Conservation (phyloP, 2,113 vertebrate genomes). For the Odontesthes bonariensis region DNA sequence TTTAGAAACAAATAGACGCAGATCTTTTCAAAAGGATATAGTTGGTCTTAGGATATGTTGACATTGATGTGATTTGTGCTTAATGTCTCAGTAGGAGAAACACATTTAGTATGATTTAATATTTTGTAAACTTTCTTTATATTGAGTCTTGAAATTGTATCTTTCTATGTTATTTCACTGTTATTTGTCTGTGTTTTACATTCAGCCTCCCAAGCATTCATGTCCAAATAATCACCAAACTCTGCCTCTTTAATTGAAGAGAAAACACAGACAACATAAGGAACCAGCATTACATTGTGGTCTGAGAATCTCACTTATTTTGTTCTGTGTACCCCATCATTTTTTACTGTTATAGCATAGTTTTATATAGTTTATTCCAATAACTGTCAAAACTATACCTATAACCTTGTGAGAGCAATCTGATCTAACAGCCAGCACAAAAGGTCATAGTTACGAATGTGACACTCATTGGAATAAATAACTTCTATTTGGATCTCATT, state of each 20-base stretch:
- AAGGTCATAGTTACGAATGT: too few species aligned
- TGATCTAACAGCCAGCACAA: too few species aligned
- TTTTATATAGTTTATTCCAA: too few species aligned
- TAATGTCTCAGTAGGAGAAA: background rate
- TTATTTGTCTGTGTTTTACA: background rate
- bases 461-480: too few species aligned
- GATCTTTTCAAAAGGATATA: too few species aligned
- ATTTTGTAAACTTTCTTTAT: background rate
- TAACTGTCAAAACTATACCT: too few species aligned
- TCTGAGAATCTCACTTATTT: background rate
- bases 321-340: too few species aligned
- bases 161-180: background rate
- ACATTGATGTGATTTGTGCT: background rate
- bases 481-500: too few species aligned
- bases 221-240: background rate
- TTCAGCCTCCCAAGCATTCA: background rate
- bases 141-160: background rate
- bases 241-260: background rate
- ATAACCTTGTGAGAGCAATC: too few species aligned
- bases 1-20: too few species aligned
- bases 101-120: background rate
- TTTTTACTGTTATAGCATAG: too few species aligned
- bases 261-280: background rate
- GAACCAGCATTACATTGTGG: background rate
- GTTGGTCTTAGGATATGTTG: too few species aligned